phyloP scores from a whole-genome alignment of 2,797 vertebrate species.

The Rhodeus uyekii region DNA sequence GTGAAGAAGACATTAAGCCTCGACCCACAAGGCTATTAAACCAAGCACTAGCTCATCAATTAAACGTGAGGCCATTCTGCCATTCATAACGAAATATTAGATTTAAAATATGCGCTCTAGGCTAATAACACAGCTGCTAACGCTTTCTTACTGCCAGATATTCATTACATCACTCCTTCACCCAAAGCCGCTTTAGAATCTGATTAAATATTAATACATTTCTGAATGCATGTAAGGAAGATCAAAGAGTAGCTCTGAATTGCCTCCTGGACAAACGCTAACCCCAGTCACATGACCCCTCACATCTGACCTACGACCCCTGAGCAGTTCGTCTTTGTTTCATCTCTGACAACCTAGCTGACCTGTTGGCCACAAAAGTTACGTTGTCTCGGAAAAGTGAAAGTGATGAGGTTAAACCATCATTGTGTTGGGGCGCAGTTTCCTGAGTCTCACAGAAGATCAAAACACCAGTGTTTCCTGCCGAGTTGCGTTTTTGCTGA shows the following conservation, averaged over 20 bases:
- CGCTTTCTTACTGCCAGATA: conserved; percentile 13
- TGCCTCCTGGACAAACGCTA: conserved; percentile 56
- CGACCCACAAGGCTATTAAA: neutral
- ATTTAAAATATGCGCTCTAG: conserved; percentile 18
- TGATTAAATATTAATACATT: conserved; percentile 47
- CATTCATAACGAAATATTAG: conserved; percentile 13
- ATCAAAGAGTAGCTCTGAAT: conserved; percentile 49
- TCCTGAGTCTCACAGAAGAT: neutral
- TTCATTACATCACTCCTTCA: conserved; percentile 19
- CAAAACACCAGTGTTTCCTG: neutral
- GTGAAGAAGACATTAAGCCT: neutral
- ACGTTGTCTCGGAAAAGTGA: conserved; percentile 13
- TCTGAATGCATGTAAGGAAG: neutral
- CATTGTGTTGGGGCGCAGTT: conserved; percentile 2
- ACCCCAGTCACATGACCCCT: conserved; percentile 60
- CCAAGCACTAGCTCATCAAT: conserved; percentile 15
- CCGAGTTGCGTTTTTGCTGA: neutral
- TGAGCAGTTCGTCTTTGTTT: conserved; percentile 43
- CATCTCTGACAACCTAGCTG: conserved; percentile 32
- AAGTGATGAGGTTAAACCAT: conserved; percentile 41
- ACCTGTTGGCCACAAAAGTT: neutral
- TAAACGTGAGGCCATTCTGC: neutral
- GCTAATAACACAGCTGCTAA: conserved; percentile 35
- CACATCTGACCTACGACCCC: conserved; percentile 63
- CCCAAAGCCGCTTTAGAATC: conserved; percentile 23